Percentiles rank a stretch among this genome's conserved stretches.
These are phyloP conservation scores for Gephyroberyx darwinii DNA, from an alignment of 2,797 vertebrate species.

Conservation along the genomic window DNA sequence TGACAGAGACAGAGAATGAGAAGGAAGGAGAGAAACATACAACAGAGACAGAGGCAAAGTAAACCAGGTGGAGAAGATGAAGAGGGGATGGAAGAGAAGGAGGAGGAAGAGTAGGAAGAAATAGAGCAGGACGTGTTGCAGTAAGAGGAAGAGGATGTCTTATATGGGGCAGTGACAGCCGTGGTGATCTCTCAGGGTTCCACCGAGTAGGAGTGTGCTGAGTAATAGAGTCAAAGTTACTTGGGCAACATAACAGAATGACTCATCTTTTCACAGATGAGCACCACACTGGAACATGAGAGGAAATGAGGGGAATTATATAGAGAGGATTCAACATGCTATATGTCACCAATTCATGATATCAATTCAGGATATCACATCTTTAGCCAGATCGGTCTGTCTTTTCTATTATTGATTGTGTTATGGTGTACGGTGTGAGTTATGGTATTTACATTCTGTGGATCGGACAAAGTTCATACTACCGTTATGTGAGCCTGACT, in stretches of 20 bases:
- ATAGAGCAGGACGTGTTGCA: not conserved
- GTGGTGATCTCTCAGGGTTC: too few relatives aligned
- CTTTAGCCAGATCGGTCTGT: too few relatives aligned
- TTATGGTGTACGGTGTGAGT: too few relatives aligned
- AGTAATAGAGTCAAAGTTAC: slow-evolving; percentile 4
- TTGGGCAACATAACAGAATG: slow-evolving; percentile 10
- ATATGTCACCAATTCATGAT: too few relatives aligned
- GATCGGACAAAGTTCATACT: too few relatives aligned
- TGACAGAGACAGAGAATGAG: slow-evolving; percentile 11
- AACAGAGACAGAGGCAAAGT: not conserved
- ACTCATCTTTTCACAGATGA: slow-evolving; percentile 31
- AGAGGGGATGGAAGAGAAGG: slow-evolving; percentile 6
- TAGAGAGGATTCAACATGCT: too few relatives aligned
- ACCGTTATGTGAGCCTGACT: too few relatives aligned
- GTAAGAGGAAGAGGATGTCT: slow-evolving; percentile 17
- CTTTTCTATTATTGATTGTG: too few relatives aligned
- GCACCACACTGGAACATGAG: not conserved
- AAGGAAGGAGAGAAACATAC: not conserved
- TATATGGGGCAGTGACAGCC: not conserved
- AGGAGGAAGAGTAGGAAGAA: slow-evolving; percentile 15
- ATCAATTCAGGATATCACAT: too few relatives aligned
- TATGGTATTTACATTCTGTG: too few relatives aligned
- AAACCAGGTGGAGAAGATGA: slow-evolving; percentile 6
- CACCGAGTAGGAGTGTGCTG: too few relatives aligned
- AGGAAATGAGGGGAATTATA: too few relatives aligned